A percentile compares a stretch with the other conserved stretches of the same genome.
phyloP scores from a whole-genome alignment of 1,140 invertebrate species.

The Drosophila hydei region DNA sequence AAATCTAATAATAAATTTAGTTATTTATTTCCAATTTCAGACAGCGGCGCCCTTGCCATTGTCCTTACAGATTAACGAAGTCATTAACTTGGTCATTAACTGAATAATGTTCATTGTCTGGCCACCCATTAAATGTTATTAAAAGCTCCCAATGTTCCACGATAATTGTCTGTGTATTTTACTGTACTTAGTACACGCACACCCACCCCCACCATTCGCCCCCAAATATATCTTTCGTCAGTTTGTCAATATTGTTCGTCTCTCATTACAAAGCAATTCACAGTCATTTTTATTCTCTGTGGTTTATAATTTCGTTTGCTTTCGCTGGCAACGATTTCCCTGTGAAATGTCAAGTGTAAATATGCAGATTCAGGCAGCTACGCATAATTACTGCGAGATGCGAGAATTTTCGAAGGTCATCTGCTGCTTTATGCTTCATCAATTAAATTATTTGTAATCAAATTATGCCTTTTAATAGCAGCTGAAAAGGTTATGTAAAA shows the following conservation, averaged over 20 bases:
- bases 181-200: conserved; percentile 8
- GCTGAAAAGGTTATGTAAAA: no score
- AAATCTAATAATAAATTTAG: no score
- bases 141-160: conserved; percentile 20
- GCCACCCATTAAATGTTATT: conserved; percentile 13
- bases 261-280: conserved; percentile 7
- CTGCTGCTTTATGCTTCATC: no score
- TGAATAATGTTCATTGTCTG: conserved; percentile 15
- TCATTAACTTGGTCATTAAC: conserved; percentile 46
- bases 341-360: conserved; percentile 37
- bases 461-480: no score
- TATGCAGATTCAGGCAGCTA: background rate
- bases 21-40: no score
- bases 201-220: no score
- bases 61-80: conserved; percentile 22
- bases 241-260: conserved; percentile 7
- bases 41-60: conserved; percentile 10
- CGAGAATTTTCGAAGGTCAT: background rate
- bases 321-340: conserved; percentile 12
- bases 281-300: background rate
- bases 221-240: background rate
- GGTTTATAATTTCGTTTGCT: conserved; percentile 7
- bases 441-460: no score
- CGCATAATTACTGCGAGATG: background rate
- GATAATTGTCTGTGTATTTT: conserved; percentile 18